A percentile compares a stretch with the other conserved stretches of the same genome.
Evolutionary conservation across 2,888 invertebrate species (phyloP).

Genomic region (Orthonevra nobilis): DNA sequence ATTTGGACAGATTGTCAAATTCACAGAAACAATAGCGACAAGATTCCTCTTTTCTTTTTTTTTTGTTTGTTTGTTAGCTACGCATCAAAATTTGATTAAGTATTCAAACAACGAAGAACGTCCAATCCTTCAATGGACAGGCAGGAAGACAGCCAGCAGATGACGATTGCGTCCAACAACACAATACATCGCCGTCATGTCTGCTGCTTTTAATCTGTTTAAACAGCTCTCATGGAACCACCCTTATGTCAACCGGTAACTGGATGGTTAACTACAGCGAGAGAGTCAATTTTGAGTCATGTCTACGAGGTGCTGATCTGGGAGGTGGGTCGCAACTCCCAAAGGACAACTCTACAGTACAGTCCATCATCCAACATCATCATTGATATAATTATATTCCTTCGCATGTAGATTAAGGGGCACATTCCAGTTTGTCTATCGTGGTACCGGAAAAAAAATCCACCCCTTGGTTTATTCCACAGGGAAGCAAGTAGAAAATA

Average conservation of each 20-base stretch:
- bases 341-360: slow-evolving; percentile 54
- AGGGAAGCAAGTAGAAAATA: slow-evolving; percentile 41
- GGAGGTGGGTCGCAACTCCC: slow-evolving; percentile 27
- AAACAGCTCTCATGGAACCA: slow-evolving; percentile 40
- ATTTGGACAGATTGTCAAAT: slow-evolving; percentile 71
- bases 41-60: slow-evolving; percentile 56
- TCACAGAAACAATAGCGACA: slow-evolving; percentile 65
- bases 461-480: slow-evolving; percentile 18
- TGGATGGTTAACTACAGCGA: slow-evolving; percentile 32
- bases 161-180: slow-evolving; percentile 49
- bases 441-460: neutral
- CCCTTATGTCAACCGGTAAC: slow-evolving; percentile 34
- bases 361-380: slow-evolving; percentile 62
- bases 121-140: slow-evolving; percentile 53
- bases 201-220: slow-evolving; percentile 64
- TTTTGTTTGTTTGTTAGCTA: slow-evolving; percentile 49
- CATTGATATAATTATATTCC: slow-evolving; percentile 61
- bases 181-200: slow-evolving; percentile 19
- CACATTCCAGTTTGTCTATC: slow-evolving; percentile 18
- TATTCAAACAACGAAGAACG: slow-evolving; percentile 67
- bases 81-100: slow-evolving; percentile 67
- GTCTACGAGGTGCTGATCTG: neutral
- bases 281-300: slow-evolving; percentile 50
- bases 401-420: slow-evolving; percentile 33
- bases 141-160: slow-evolving; percentile 34